These are phyloP conservation scores for Schrankia costaestrigalis DNA, from an alignment of 2,888 invertebrate genomes.

Conservation along the genomic window DNA sequence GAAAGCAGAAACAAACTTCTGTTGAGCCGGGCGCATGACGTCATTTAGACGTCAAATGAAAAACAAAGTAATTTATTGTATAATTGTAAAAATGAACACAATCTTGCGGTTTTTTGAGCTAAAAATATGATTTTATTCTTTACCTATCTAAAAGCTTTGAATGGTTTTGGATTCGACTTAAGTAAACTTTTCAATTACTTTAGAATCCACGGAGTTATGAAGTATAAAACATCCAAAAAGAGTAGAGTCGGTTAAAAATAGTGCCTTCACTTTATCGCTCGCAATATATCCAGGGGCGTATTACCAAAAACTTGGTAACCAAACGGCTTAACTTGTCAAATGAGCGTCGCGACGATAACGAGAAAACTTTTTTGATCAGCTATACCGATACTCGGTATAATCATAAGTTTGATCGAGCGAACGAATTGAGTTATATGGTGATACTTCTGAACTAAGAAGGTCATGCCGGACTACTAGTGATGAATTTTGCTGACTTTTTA, in stretches of 20 bases:
- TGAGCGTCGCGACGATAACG: slow-evolving; percentile 56
- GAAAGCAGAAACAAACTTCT: too few relatives aligned
- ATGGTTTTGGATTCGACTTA: too few relatives aligned
- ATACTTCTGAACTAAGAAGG: slow-evolving; percentile 17
- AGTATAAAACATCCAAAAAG: too few relatives aligned
- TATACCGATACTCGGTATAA: slow-evolving; percentile 38
- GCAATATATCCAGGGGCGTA: slow-evolving; percentile 32
- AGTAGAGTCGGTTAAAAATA: slow-evolving; percentile 14
- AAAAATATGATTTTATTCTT: too few relatives aligned
- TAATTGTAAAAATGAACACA: too few relatives aligned
- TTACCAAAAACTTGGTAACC: slow-evolving; percentile 35
- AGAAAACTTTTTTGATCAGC: slow-evolving; percentile 69
- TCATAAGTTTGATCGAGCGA: slow-evolving; percentile 50
- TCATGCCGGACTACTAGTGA: slow-evolving; percentile 3
- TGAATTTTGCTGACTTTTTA: neutral
- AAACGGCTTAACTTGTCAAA: slow-evolving; percentile 57
- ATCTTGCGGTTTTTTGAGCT: too few relatives aligned
- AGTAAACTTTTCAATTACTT: too few relatives aligned
- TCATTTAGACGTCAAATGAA: too few relatives aligned
- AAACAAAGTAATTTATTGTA: too few relatives aligned
- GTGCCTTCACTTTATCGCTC: slow-evolving; percentile 19
- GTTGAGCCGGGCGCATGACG: too few relatives aligned
- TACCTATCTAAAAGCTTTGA: too few relatives aligned
- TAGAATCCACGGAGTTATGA: too few relatives aligned
- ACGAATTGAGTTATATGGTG: slow-evolving; percentile 40